Conservation (phyloP, 2,888 invertebrate genomes). For the Dendrolimus houi region DNA sequence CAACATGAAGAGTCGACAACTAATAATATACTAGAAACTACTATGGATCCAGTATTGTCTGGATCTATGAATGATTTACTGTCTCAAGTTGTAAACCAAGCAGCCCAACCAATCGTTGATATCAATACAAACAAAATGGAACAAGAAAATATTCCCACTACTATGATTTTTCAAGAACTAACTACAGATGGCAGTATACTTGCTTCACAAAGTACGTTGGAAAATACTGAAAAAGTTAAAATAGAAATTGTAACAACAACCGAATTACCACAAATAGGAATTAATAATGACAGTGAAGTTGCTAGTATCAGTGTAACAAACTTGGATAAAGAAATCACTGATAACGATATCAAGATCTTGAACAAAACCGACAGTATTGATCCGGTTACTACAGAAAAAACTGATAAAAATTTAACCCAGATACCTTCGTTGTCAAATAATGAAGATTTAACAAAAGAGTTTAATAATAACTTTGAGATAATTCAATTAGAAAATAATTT, state of each 20-base stretch:
- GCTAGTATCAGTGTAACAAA: background rate
- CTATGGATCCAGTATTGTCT: conserved; percentile 56
- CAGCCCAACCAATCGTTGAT: conserved; percentile 32
- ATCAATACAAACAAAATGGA: conserved; percentile 13
- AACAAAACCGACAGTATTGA: background rate
- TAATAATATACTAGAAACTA: conserved; percentile 24
- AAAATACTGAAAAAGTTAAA: conserved; percentile 10
- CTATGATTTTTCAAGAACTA: conserved; percentile 19
- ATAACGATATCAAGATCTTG: background rate
- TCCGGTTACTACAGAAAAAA: background rate
- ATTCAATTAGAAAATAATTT: background rate
- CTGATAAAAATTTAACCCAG: background rate
- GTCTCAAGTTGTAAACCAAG: conserved; percentile 63
- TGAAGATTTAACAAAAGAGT: background rate
- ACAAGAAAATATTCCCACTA: conserved; percentile 16
- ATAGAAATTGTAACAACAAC: conserved; percentile 15
- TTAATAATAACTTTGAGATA: background rate
- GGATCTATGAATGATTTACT: conserved; percentile 67
- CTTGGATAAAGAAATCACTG: background rate
- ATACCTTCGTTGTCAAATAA: background rate
- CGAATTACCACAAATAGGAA: conserved; percentile 3
- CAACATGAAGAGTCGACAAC: conserved; percentile 21
- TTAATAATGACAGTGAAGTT: background rate
- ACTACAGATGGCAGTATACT: conserved; percentile 17
- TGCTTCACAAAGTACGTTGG: conserved; percentile 12